Conservation (phyloP, 92 coral and sea anemone species). For the Umimayanthus kanabou region DNA sequence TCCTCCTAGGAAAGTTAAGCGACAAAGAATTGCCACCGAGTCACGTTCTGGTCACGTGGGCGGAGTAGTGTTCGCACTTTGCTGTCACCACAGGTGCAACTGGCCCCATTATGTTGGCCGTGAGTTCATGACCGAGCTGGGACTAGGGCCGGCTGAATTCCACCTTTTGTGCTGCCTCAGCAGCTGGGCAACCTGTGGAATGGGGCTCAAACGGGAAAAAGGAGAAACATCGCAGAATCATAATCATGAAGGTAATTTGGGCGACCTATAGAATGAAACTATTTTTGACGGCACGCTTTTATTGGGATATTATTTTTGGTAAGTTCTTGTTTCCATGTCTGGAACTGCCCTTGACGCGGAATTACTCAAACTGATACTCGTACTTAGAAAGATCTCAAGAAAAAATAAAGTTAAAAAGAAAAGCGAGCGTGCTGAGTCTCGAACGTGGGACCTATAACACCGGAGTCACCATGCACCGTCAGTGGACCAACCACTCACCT, state of each 20-base stretch:
- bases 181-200: conserved; percentile 99
- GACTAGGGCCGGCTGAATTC: conserved; percentile 81
- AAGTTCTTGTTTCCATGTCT: too few relatives aligned
- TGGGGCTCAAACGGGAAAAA: conserved; percentile 42
- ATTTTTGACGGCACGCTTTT: too few relatives aligned
- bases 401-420: too few relatives aligned
- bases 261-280: too few relatives aligned
- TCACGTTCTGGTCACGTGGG: conserved; percentile 45
- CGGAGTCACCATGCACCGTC: too few relatives aligned
- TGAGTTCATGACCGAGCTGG: conserved; percentile 74
- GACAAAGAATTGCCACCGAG: conserved; percentile 33
- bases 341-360: too few relatives aligned
- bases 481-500: too few relatives aligned
- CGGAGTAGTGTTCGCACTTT: conserved; percentile 86
- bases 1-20: conserved; percentile 54
- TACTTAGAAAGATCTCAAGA: too few relatives aligned
- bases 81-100: conserved; percentile 97
- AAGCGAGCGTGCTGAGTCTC: too few relatives aligned
- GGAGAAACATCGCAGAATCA: neutral
- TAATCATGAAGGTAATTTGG: neutral
- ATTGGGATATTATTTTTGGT: too few relatives aligned
- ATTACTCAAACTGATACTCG: too few relatives aligned
- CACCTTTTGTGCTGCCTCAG: conserved; percentile 92
- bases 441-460: too few relatives aligned
- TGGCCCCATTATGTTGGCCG: conserved; percentile 98